Conservation (phyloP, 2,888 invertebrate genomes). For the Cepaea hortensis region DNA sequence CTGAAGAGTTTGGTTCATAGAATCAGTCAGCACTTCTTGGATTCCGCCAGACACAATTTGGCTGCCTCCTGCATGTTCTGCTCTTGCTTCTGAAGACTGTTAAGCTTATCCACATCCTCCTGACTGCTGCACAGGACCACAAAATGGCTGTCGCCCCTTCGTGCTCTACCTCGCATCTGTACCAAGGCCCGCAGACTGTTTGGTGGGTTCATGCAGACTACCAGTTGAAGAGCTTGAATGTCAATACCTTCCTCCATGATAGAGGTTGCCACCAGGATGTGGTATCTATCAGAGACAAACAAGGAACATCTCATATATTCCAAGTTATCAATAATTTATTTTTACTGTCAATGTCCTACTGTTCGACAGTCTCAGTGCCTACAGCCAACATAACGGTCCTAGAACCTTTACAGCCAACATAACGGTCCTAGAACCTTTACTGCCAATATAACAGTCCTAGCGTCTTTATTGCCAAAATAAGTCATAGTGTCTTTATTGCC, state of each 20-base stretch:
- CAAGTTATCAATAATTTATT: neutral
- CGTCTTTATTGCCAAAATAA: no score
- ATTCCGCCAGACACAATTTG: constrained; percentile 46
- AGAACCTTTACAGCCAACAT: no score
- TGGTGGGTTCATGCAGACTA: constrained; percentile 70
- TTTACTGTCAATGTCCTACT: neutral
- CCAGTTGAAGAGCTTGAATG: constrained; percentile 69
- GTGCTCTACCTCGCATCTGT: constrained; percentile 72
- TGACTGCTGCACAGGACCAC: constrained; percentile 66
- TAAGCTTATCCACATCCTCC: constrained; percentile 61
- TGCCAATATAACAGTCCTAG: no score
- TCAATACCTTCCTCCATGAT: constrained; percentile 74
- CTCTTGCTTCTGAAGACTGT: constrained; percentile 62
- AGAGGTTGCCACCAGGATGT: constrained; percentile 70
- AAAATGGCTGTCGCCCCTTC: constrained; percentile 68
- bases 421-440: no score
- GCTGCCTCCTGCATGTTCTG: constrained; percentile 68
- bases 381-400: no score
- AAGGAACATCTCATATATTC: neutral
- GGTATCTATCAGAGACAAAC: constrained; percentile 38
- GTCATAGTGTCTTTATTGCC: no score
- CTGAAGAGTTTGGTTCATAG: no score
- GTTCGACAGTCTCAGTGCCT: no score
- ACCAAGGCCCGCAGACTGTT: constrained; percentile 69
- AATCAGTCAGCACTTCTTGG: no score